Conservation (phyloP, 2,888 invertebrate species). For the Eremobia ochroleuca region DNA sequence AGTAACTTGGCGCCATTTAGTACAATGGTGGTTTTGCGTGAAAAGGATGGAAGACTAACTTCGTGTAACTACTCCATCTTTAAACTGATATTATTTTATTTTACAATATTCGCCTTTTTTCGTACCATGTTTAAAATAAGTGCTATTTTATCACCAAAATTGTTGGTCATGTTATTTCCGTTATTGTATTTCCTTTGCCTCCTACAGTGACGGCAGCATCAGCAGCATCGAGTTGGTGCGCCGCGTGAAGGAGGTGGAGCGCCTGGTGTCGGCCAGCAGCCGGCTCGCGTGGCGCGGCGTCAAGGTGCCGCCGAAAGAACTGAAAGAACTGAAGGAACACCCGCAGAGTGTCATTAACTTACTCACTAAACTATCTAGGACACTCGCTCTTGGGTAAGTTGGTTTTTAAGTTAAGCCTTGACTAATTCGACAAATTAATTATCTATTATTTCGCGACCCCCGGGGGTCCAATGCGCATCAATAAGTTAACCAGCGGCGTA, state of each 20-base stretch:
- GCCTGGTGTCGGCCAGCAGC: constrained; percentile 88
- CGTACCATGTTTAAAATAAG: not conserved
- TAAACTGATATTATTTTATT: not conserved
- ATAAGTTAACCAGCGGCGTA: not conserved
- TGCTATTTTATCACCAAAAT: not conserved
- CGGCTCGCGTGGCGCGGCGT: constrained; percentile 87
- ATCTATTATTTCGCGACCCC: not conserved
- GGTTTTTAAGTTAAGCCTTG: not conserved
- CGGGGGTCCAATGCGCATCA: not conserved
- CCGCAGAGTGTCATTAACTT: constrained; percentile 74
- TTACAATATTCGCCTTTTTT: not conserved
- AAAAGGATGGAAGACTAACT: too few species aligned
- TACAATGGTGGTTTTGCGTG: too few species aligned
- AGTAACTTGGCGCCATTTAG: too few species aligned
- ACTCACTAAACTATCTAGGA: constrained; percentile 83
- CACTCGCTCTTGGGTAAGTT: constrained; percentile 63
- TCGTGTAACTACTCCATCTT: too few species aligned
- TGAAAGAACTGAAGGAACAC: constrained; percentile 73
- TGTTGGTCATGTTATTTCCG: not conserved
- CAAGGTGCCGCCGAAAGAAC: constrained; percentile 82
- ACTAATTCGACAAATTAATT: not conserved
- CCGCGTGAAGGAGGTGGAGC: constrained; percentile 86
- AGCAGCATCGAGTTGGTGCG: constrained; percentile 83
- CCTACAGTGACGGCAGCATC: constrained; percentile 81
- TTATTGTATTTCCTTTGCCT: not conserved